Percentiles rank a stretch among this genome's conserved stretches.
Evolutionary conservation across 2,797 vertebrate species (phyloP).

Genomic region (Petrocephalus sullivani): DNA sequence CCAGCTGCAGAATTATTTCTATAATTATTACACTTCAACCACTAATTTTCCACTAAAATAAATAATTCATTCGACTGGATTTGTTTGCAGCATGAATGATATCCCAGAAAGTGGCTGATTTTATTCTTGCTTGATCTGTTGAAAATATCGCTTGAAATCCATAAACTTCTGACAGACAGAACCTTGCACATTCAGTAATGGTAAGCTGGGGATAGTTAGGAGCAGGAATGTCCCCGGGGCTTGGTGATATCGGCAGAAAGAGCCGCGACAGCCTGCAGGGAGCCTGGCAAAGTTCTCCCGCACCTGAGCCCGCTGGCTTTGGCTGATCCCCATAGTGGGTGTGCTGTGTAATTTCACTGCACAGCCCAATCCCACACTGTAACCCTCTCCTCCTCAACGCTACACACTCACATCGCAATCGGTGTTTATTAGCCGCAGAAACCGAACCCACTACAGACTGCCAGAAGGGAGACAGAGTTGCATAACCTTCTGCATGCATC

Average conservation of each 20-base stretch:
- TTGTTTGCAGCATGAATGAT: not conserved
- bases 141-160: not conserved
- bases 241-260: not conserved
- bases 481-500: not conserved
- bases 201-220: not conserved
- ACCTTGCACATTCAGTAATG: not conserved
- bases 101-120: not conserved
- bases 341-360: not conserved
- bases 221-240: not conserved
- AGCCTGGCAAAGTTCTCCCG: not conserved
- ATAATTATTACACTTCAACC: not conserved
- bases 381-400: not conserved
- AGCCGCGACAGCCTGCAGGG: not conserved
- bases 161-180: not conserved
- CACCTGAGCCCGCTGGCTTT: not conserved
- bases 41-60: not conserved
- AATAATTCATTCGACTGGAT: not conserved
- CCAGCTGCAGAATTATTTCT: not conserved
- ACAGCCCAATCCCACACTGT: not conserved
- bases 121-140: not conserved
- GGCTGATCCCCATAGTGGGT: not conserved
- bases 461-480: not conserved
- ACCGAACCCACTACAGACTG: not conserved
- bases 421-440: not conserved
- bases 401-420: not conserved